These are phyloP conservation scores for Cydia pomonella DNA, from an alignment of 1,140 invertebrate genomes.

Conservation along the genomic window DNA sequence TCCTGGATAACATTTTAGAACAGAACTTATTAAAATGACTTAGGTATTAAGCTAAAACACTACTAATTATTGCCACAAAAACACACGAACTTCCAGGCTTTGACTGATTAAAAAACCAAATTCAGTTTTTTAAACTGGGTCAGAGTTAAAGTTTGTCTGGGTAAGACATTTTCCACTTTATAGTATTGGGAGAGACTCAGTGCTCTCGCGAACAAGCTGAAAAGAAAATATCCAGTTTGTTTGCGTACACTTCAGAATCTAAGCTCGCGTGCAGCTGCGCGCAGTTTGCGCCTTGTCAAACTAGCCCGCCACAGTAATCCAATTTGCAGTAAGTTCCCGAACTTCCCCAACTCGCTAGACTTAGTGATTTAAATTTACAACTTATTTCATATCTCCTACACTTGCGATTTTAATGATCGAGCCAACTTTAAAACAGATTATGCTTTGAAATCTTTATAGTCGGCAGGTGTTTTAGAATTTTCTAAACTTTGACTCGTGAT, in stretches of 20 bases:
- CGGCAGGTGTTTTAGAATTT: neutral
- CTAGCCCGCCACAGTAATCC: slow-evolving; percentile 37
- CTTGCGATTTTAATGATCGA: slow-evolving; percentile 36
- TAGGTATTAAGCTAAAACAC: neutral
- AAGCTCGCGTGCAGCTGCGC: slow-evolving; percentile 30
- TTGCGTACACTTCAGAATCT: slow-evolving; percentile 25
- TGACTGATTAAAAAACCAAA: neutral
- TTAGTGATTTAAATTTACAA: slow-evolving; percentile 40
- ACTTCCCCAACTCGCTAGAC: slow-evolving; percentile 33
- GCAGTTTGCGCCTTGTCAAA: slow-evolving; percentile 33
- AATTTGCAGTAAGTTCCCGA: slow-evolving; percentile 36
- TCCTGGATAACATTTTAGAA: too few relatives aligned
- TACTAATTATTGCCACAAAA: neutral
- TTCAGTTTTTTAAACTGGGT: neutral
- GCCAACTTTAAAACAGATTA: slow-evolving; percentile 36
- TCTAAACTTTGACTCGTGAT: neutral
- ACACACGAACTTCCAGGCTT: neutral
- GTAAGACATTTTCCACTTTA: slow-evolving; percentile 10
- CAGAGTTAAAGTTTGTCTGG: neutral
- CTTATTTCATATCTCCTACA: slow-evolving; percentile 34
- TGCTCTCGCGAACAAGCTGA: slow-evolving; percentile 7
- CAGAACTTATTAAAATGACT: too few relatives aligned
- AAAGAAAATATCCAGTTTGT: slow-evolving; percentile 23
- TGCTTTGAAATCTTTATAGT: slow-evolving; percentile 27
- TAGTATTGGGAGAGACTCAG: slow-evolving; percentile 5